Base-by-base conservation (phyloP, 2,797 vertebrate species). In the Selene dorsalis region DNA sequence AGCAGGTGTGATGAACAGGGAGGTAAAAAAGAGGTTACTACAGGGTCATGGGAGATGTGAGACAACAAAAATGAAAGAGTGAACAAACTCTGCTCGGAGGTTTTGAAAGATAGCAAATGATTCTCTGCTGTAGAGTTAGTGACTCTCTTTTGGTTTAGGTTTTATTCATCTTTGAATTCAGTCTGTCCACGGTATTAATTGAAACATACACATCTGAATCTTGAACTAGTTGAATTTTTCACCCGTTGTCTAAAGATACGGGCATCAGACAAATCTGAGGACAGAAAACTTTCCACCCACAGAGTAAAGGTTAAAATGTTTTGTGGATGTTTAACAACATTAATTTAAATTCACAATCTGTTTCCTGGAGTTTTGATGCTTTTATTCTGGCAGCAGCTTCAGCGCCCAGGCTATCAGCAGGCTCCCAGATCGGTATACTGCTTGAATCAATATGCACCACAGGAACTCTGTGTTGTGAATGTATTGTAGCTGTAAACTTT, bases 331-430 rank as follows among this genome's bases (percentile, higher is more conserved):
- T 55, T 12, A 67, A 18, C 22, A 22, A 6, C 26, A 24, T 69
- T 39, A 20, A 26, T n/a, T 10, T 43, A 32, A 16, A 59, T 12
- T 69, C 4, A 8, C 32, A 18, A 68, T 64, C n/a, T 53, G 57
- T 58, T 28, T 2, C 12, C 62, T 39, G 65, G 52, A 63, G 38
- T 59, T 24, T 55, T 17, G 69, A 52, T 77, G 74, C 73, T 47
- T 69, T 69, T 69, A 28, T 61, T 72, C 69, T 77, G 72, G 60
- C 67, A 57, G 62, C 22, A 45, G 62, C 73, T 69, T 55, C 22
- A 62, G 17, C 41, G 24, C 8, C 43, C 45, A 20, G 45, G 45
- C 45, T 1, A 55, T 61, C 66, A 77, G 81, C 78, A 26, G 74
- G 41, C 35, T 69, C 50, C 11, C 35, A 18, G 30, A 75, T 79